Evolutionary conservation across 2,888 invertebrate species (phyloP).

Genomic region (Luffia ferchaultella): DNA sequence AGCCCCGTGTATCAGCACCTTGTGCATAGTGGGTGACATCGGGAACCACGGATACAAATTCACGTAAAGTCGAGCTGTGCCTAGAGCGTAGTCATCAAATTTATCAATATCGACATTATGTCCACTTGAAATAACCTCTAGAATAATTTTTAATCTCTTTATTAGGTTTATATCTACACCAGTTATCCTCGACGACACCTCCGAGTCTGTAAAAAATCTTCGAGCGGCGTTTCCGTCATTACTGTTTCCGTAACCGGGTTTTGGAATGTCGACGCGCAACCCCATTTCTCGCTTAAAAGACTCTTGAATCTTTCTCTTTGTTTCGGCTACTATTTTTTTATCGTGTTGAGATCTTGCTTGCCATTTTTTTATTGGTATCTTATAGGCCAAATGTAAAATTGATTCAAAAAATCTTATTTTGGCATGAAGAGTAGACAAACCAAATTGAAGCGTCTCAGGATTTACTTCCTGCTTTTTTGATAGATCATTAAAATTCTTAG

Average conservation of each 20-base stretch:
- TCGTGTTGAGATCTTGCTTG: constrained; percentile 6
- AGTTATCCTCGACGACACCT: constrained; percentile 1
- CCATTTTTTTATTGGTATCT: constrained; percentile 17
- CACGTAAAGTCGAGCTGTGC: constrained; percentile 19
- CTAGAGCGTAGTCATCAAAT: constrained; percentile 1
- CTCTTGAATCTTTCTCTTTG: constrained; percentile 6
- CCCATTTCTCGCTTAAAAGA: constrained; percentile 5
- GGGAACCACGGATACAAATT: constrained; percentile 20
- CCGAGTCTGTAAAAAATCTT: constrained; percentile 5
- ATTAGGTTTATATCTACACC: background rate
- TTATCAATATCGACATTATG: constrained; percentile 1
- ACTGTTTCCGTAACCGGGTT: constrained; percentile 4
- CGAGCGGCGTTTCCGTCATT: constrained; percentile 8
- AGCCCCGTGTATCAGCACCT: constrained; percentile 18
- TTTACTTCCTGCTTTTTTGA: constrained; percentile 5
- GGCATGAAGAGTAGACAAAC: constrained; percentile 15
- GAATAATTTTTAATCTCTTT: constrained; percentile 5
- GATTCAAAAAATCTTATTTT: constrained; percentile 10
- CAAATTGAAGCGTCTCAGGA: constrained; percentile 10
- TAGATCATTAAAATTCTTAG: constrained; percentile 8
- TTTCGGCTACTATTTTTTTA: constrained; percentile 1
- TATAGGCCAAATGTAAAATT: constrained; percentile 12
- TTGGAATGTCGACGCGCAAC: constrained; percentile 4
- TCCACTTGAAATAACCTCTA: constrained; percentile 3
- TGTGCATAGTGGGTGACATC: constrained; percentile 21